A percentile compares a stretch with the other conserved stretches of the same genome.
Evolutionary conservation across 1,140 invertebrate genomes (phyloP).

Genomic region (Sycophaga agraensis): DNA sequence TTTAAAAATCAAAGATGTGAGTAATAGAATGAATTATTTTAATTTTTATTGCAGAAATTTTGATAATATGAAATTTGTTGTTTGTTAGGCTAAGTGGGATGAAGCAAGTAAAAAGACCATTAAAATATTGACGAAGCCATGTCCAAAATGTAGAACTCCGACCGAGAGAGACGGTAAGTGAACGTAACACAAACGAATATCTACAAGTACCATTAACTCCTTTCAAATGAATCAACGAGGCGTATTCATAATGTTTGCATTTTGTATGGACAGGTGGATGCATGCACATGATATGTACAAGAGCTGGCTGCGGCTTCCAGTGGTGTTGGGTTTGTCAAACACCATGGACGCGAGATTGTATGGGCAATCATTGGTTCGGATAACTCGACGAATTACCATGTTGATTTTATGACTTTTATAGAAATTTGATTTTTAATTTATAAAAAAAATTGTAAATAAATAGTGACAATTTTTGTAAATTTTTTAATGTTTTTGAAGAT

Average conservation of each 20-base stretch:
- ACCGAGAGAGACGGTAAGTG: constrained; percentile 79
- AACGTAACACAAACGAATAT: background rate
- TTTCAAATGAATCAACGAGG: constrained; percentile 6
- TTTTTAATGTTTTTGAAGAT: too few species aligned
- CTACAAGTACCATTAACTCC: background rate
- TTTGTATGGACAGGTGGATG: constrained; percentile 69
- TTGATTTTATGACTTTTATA: too few species aligned
- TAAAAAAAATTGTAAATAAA: too few species aligned
- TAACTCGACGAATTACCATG: too few species aligned
- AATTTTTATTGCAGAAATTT: too few species aligned
- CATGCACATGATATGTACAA: constrained; percentile 85
- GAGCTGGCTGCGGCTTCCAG: constrained; percentile 73
- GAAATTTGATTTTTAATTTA: too few species aligned
- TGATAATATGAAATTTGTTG: background rate
- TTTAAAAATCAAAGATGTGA: constrained; percentile 58
- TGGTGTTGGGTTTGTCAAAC: constrained; percentile 91
- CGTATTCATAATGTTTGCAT: constrained; percentile 8
- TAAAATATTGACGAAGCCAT: constrained; percentile 80
- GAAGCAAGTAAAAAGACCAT: constrained; percentile 74
- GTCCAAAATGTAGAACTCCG: constrained; percentile 82
- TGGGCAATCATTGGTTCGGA: constrained; percentile 88
- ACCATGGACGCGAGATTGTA: constrained; percentile 82
- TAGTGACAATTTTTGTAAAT: too few species aligned
- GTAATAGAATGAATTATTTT: constrained; percentile 26
- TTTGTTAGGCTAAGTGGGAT: constrained; percentile 72